Base-by-base conservation (phyloP, 2,888 invertebrate species). In the Microplitis manilae region DNA sequence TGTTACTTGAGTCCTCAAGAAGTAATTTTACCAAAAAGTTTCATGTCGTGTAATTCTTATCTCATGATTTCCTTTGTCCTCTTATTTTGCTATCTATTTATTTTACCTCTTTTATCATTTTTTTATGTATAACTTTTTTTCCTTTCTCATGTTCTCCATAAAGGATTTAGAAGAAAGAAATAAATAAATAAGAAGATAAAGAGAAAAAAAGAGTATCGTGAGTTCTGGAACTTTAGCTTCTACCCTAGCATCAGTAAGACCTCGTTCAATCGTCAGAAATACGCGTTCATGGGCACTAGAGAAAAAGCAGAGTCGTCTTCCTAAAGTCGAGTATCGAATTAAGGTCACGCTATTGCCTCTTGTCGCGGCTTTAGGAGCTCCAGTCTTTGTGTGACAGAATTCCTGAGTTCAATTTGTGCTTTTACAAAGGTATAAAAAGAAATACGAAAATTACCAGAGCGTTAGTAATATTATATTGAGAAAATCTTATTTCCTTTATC, bases 311-410 rank as follows among this genome's bases (percentile, higher is more conserved):
- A 50, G 61, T 71, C 38, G 71, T 71, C 9, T 61, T 71, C n/a
- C 61, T 8, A 62, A 15, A 62, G 61, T 39, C 13, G 50, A 38
- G 61, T 71, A 61, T 40, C 61, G 17, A 41, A 71, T 62, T 71
- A 62, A 62, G 71, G 71, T 71, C 61, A 71, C 38, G 71, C 62
- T 71, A 71, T 71, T 71, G 60, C 71, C 71, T 71, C 61, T 71
- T 61, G 38, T 40, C 39, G 61, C 39, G 38, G 61, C 38, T 17
- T 8, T 41, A 38, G 61, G 61, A 71, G 61, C 8, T 13, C 61
- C 50, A 50, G 9, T 50, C 71, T 71, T 71, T 71, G 71, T 71
- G 15, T 38, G n/a, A 71, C 59, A 9, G 39, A 61, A 71, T 71
- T 38, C 71, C 17, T 15, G n/a, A 13, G 17, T 62, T 30, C 61